Evolutionary conservation across 2,113 vertebrate genomes (phyloP).

Genomic region (Corydoras sp.): DNA sequence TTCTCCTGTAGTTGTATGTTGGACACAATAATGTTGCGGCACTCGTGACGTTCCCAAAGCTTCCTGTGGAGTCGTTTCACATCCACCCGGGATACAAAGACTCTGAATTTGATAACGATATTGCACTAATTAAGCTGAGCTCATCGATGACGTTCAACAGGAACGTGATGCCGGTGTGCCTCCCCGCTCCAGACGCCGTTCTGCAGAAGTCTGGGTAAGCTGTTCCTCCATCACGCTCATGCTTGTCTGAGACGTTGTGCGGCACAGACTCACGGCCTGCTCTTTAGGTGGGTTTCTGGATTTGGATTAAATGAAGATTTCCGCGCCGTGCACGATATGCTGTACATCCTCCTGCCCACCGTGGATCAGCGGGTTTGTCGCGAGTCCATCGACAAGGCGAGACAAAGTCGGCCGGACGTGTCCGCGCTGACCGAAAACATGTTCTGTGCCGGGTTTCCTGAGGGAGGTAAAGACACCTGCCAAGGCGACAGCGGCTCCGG

Average conservation of each 20-base stretch:
- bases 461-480: conserved; percentile 76
- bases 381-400: conserved; percentile 60
- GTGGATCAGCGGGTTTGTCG: conserved; percentile 66
- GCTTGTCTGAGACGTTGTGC: background rate
- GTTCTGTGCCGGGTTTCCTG: conserved; percentile 79
- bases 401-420: conserved; percentile 52
- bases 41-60: no score
- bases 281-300: conserved; percentile 28
- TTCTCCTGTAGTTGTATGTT: conserved; percentile 12
- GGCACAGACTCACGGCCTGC: background rate
- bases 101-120: conserved; percentile 20
- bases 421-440: conserved; percentile 78
- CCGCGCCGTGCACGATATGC: conserved; percentile 64
- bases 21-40: background rate
- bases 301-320: conserved; percentile 6
- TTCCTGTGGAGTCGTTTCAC: background rate
- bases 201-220: background rate
- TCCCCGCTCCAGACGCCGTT: conserved; percentile 7
- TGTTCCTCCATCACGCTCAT: no score
- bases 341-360: conserved; percentile 72
- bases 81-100: conserved; percentile 30
- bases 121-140: conserved; percentile 35
- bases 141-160: conserved; percentile 9
- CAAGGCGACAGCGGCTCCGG: conserved; percentile 76
- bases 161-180: conserved; percentile 33